Evolutionary conservation across 64 coral and sea anemone genomes (phyloP).

Genomic region (Porites australiensis): DNA sequence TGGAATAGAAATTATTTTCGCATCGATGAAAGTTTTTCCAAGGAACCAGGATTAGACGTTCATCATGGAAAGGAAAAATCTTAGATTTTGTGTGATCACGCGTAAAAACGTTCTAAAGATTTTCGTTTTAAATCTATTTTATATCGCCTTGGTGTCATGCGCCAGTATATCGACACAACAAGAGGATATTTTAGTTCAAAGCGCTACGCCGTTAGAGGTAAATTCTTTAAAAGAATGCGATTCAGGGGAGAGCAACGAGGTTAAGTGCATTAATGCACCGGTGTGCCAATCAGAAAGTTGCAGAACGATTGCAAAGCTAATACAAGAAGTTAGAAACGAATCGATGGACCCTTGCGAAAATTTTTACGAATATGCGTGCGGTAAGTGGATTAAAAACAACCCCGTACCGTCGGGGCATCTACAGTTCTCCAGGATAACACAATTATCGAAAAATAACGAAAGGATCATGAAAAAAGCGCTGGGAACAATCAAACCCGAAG

Average conservation of each 20-base stretch:
- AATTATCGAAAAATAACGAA: slow-evolving; percentile 91
- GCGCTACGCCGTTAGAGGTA: slow-evolving; percentile 3
- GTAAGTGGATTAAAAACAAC: slow-evolving; percentile 77
- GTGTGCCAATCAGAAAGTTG: slow-evolving; percentile 77
- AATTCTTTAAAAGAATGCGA: slow-evolving; percentile 12
- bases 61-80: background rate
- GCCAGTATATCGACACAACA: slow-evolving; percentile 19
- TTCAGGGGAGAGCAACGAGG: background rate
- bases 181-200: slow-evolving; percentile 7
- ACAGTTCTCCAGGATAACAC: slow-evolving; percentile 84
- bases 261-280: background rate
- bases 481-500: slow-evolving; percentile 17
- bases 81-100: background rate
- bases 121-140: slow-evolving; percentile 3
- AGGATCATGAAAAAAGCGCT: slow-evolving; percentile 64
- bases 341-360: slow-evolving; percentile 80
- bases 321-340: slow-evolving; percentile 64
- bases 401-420: slow-evolving; percentile 68
- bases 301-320: slow-evolving; percentile 61
- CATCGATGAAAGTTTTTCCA: background rate
- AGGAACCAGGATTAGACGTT: background rate
- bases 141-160: slow-evolving; percentile 34
- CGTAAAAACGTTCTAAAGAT: background rate
- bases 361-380: slow-evolving; percentile 94
- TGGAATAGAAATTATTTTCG: background rate